A percentile compares a stretch with the other conserved stretches of the same genome.
phyloP scores from a whole-genome alignment of 2,797 vertebrate species.

The Pseudocheirus occidentalis region DNA sequence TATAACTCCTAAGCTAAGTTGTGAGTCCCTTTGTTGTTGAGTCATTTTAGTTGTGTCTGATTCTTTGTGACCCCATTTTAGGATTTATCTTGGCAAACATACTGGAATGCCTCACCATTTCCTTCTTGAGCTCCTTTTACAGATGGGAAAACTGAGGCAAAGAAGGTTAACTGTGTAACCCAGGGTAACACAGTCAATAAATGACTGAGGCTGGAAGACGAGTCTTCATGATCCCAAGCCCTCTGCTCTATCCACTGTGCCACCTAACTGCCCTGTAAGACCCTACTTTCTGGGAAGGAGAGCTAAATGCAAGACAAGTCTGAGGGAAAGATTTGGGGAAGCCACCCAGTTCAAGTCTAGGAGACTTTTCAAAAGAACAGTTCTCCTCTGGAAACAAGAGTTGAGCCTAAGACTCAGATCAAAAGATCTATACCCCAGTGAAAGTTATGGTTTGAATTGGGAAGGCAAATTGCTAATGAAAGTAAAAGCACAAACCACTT shows the following conservation, averaged over 20 bases:
- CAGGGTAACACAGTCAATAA: not conserved
- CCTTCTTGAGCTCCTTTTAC: not conserved
- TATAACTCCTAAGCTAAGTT: not conserved
- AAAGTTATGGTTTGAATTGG: not conserved
- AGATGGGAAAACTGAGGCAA: not conserved
- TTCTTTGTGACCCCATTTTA: not conserved
- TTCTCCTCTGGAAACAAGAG: not conserved
- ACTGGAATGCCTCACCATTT: not conserved
- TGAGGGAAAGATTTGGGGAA: not conserved
- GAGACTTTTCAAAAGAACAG: not conserved
- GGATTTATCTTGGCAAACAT: not conserved
- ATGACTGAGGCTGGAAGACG: not conserved
- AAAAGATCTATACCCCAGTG: not conserved
- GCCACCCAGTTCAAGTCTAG: not conserved
- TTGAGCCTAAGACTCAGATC: not conserved
- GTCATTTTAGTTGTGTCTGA: not conserved
- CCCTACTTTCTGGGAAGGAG: not conserved
- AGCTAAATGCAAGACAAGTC: not conserved
- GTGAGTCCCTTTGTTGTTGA: not conserved
- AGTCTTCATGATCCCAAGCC: not conserved
- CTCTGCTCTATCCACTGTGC: not conserved
- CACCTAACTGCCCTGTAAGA: not conserved
- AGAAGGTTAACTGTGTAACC: not conserved
- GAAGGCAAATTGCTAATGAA: not conserved
- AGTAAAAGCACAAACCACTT: not conserved